Evolutionary conservation across 2,113 vertebrate species (phyloP), one percentile per base, ranked within the genome.

Genomic region (Xerus inauris): DNA sequence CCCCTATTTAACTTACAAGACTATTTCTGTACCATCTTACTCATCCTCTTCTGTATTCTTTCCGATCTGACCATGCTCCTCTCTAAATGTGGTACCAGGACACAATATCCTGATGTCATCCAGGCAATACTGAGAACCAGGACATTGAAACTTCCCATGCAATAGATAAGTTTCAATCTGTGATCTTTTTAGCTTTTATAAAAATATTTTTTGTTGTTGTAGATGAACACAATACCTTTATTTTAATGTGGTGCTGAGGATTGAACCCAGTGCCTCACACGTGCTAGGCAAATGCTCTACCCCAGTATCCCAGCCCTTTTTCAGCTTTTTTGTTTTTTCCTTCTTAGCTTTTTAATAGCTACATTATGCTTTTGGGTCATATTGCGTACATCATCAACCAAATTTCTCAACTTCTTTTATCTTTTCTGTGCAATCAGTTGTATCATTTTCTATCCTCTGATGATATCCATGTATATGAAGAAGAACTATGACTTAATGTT

Each of bases 381-480:
- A 38, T 20, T 62, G 9, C 92, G 9, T 49, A n/a, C 72, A 35
- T 81, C 30, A 87, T 83, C 69, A 87, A 87, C 32, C 71, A 71
- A 89, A 75, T 38, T 3, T 22, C 54, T 47, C 32, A 85, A 49
- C 20, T 83, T 94, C n/a, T 47, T 71, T 76, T 73, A 72, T 57
- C 49, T 81, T 76, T 73, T 67, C 84, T 89, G 69, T 32, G 40
- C 75, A n/a, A 75, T 87, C 42, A 72, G 12, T 26, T 57, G 4
- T 75, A 65, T 62, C 30, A 89, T 65, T 92, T 89, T 64, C 32
- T 12, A 64, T 84, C 49, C 89, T 94, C 54, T 79, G 62, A 94
- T 76, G 10, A 81, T 82, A 81, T 35, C 19, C 11, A 57, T 38
- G 11, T 64, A 72, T 45, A 73, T 90, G 11, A 91, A 64, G 7